Base-by-base conservation (phyloP, 2,797 vertebrate species). In the Platyrinchus mystaceus region DNA sequence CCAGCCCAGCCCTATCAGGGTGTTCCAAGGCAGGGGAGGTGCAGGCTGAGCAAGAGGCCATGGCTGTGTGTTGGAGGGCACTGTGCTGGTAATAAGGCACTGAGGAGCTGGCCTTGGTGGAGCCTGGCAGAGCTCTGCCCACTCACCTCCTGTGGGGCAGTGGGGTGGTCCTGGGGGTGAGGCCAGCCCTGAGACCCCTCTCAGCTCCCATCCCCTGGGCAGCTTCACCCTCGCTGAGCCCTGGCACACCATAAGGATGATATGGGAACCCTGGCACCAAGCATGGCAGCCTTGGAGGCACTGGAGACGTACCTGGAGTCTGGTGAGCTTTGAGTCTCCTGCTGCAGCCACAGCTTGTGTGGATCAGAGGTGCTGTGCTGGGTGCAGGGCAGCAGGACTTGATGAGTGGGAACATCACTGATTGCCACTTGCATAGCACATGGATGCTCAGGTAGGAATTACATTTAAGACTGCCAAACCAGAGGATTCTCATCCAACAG, bases 291-390 rank as follows among this genome's bases (percentile, higher is more conserved):
- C 50, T 43, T 9, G 56, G 66, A 36, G 49, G 24, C 44, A 58
- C 30, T 12, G 52, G 30, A 4, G 28, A 44, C 1, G 1, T 15
- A 27, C 36, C 5, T 10, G 10, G 55, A 71, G 11, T 27, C 53
- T 47, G 28, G 23, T 39, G 67, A 89, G 41, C 67, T 39, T 59
- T 46, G 62, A 20, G 44, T 41, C 19, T 83, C 26, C 56, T 32
- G 46, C 36, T 1, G 6, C 3, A 4, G 18, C 46, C 77, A 39
- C 32, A 43, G 23, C 17, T 58, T 32, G 46, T 2, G 0, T n/a
- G 24, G 32, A 8, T 55, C 4, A 1, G 52, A 41, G 17, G 6
- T 75, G 50, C 52, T n/a, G 52, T 36, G 56, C 19, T 68, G 34
- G 34, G 34, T 27, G 17, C 1, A 1, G 66, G 30, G 26, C 39